Evolutionary conservation across 1,140 invertebrate genomes (phyloP).

Genomic region (Aphidius gifuensis): DNA sequence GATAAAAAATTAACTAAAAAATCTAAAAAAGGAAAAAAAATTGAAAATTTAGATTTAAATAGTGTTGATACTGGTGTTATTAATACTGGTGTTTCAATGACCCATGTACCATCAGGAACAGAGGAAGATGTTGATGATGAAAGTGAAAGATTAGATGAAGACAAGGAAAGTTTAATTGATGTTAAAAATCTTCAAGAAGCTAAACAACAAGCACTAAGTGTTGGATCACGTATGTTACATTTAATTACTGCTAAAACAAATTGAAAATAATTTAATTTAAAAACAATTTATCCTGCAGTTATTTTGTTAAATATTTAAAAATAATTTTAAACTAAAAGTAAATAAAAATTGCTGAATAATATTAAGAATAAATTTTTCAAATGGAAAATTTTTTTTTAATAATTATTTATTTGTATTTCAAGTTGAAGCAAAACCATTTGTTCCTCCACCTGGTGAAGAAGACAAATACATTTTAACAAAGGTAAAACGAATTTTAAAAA

Average conservation of each 20-base stretch:
- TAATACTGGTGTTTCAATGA: constrained; percentile 33
- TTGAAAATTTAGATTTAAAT: constrained; percentile 20
- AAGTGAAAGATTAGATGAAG: constrained; percentile 44
- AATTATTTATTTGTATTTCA: constrained; percentile 3
- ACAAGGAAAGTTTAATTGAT: constrained; percentile 2
- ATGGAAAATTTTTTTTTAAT: neutral
- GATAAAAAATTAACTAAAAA: constrained; percentile 45
- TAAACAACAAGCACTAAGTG: constrained; percentile 14
- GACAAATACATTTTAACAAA: constrained; percentile 49
- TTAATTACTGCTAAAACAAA: neutral
- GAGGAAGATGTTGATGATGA: constrained; percentile 39
- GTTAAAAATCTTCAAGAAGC: constrained; percentile 1
- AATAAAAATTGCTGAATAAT: neutral
- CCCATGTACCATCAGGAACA: constrained; percentile 43
- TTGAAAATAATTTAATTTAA: too few species aligned
- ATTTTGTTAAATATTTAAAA: too few species aligned
- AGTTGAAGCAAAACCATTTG: constrained; percentile 26
- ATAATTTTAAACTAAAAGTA: neutral
- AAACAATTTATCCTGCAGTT: too few species aligned
- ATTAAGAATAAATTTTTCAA: neutral
- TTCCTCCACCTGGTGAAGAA: constrained; percentile 51
- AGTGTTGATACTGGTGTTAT: constrained; percentile 22
- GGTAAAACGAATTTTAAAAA: constrained; percentile 26
- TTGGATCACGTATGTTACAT: constrained; percentile 2
- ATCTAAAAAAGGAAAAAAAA: constrained; percentile 39